Conservation (phyloP, 2,113 vertebrate species). For the Corythornis vintsioides region DNA sequence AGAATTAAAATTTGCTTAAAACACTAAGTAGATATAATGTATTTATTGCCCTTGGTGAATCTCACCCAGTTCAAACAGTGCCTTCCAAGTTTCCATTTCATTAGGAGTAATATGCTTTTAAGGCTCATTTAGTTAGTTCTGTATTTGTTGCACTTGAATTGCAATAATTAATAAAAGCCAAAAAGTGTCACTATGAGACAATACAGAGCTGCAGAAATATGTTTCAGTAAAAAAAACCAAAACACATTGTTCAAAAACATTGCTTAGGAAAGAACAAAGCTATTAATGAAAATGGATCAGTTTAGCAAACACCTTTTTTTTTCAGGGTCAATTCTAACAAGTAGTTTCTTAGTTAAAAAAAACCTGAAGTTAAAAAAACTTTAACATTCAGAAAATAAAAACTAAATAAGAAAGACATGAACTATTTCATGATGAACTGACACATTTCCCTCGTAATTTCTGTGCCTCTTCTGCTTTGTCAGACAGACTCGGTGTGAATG, state of each 20-base stretch:
- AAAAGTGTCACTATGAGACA: background rate
- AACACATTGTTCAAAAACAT: background rate
- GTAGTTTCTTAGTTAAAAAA: background rate
- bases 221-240: background rate
- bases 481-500: background rate
- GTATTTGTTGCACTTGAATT: background rate
- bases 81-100: background rate
- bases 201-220: background rate
- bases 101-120: background rate
- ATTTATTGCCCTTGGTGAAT: background rate
- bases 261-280: background rate
- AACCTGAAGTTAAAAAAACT: background rate
- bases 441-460: background rate
- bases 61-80: background rate
- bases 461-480: background rate
- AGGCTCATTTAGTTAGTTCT: background rate
- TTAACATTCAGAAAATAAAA: background rate
- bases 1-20: conserved; percentile 49
- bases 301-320: background rate
- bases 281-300: background rate
- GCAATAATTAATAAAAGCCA: background rate
- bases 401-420: background rate
- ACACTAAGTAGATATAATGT: background rate
- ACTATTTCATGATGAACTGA: background rate
- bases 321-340: background rate